Percentiles rank a stretch among this genome's conserved stretches.
Conservation (phyloP, 2,113 vertebrate species). For the Sapayoa aenigma region DNA sequence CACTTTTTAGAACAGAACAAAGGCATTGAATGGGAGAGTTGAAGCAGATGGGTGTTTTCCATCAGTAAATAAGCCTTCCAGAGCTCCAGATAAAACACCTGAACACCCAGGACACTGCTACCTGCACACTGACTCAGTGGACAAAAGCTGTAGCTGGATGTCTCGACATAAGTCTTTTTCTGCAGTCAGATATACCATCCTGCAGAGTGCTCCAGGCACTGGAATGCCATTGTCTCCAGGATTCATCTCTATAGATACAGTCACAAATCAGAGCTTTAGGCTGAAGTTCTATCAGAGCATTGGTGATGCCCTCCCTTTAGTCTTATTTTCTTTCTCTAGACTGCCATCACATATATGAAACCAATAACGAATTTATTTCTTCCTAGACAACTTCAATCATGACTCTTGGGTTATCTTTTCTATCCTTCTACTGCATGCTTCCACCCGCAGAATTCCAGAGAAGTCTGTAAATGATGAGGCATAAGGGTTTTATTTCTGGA, state of each 20-base stretch:
- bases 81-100: background rate
- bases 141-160: background rate
- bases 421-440: background rate
- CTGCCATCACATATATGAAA: background rate
- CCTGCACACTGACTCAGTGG: background rate
- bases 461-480: background rate
- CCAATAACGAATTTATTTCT: background rate
- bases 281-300: background rate
- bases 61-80: background rate
- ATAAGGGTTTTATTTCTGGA: background rate
- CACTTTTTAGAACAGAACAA: background rate
- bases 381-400: background rate
- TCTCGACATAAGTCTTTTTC: background rate
- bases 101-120: background rate
- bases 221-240: background rate
- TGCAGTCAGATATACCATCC: background rate
- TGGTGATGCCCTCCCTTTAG: background rate
- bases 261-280: background rate
- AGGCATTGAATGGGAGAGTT: background rate
- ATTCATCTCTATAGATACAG: background rate
- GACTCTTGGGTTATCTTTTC: slow-evolving; percentile 11
- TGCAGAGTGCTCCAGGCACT: background rate
- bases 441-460: background rate
- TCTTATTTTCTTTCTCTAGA: background rate
- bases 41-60: background rate